Evolutionary conservation across 2,888 invertebrate genomes (phyloP).

Genomic region (Drosophila stalkeri): DNA sequence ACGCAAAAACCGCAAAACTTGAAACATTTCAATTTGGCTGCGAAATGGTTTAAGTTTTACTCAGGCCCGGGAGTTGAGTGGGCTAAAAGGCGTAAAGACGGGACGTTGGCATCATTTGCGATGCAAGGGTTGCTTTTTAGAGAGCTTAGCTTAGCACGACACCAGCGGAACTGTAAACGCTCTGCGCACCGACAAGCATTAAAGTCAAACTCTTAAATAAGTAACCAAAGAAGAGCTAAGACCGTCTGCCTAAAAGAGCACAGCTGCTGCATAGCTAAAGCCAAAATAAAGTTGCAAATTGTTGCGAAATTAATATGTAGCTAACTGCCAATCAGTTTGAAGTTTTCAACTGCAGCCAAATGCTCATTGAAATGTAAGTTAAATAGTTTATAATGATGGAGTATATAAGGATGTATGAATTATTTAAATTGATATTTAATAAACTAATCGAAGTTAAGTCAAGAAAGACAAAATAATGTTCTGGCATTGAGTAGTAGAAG

Average conservation of each 20-base stretch:
- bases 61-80: not conserved
- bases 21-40: constrained; percentile 47
- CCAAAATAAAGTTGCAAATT: not conserved
- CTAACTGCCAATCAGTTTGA: too few species aligned
- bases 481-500: not conserved
- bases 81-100: not conserved
- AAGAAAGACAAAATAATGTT: not conserved
- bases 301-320: not conserved
- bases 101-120: not conserved
- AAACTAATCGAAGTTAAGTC: not conserved
- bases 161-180: not conserved
- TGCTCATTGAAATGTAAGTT: not conserved
- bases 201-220: constrained; percentile 5
- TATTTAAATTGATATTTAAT: too few species aligned
- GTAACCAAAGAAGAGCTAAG: constrained; percentile 12
- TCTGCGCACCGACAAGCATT: constrained; percentile 1
- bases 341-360: not conserved
- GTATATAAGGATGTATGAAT: not conserved
- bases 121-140: constrained; percentile 2
- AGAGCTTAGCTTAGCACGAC: not conserved
- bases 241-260: not conserved
- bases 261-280: not conserved
- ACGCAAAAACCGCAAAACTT: constrained; percentile 41
- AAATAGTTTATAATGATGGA: not conserved
- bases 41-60: constrained; percentile 25